Conservation (phyloP, 92 coral and sea anemone species). For the Virgularia gustaviana region DNA sequence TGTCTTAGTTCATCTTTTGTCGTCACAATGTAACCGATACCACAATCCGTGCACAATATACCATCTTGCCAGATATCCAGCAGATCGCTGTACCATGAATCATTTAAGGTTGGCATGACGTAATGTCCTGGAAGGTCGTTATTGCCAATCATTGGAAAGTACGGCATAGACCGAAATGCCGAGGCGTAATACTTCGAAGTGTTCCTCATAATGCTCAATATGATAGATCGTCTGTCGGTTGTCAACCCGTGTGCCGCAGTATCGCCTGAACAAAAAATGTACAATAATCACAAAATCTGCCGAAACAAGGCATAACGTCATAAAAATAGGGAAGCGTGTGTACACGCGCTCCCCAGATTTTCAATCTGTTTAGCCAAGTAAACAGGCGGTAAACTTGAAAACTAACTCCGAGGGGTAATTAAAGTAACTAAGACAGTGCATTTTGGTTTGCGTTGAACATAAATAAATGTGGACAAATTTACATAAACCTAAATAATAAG, state of each 20-base stretch:
- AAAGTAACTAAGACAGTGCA: no score
- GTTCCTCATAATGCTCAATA: conserved; percentile 52
- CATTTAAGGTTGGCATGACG: conserved; percentile 56
- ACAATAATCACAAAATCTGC: no score
- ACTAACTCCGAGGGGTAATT: no score
- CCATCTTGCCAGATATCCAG: conserved; percentile 64
- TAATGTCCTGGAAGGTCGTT: conserved; percentile 95
- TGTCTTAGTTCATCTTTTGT: conserved; percentile 23
- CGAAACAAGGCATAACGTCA: no score
- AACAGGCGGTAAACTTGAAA: no score
- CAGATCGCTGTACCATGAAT: conserved; percentile 67
- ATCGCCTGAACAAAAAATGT: conserved; percentile 60
- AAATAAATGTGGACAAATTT: no score
- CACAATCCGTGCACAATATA: conserved; percentile 59
- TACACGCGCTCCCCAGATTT: no score
- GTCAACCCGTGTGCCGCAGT: conserved; percentile 60
- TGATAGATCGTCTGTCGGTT: conserved; percentile 47
- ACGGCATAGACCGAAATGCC: conserved; percentile 68
- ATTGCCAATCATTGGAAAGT: conserved; percentile 81
- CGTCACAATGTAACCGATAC: not conserved
- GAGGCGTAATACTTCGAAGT: conserved; percentile 43
- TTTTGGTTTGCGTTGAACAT: no score
- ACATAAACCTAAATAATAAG: no score
- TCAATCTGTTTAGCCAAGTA: no score
- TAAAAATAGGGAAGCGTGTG: no score